Evolutionary conservation across 2,888 invertebrate genomes (phyloP).

Genomic region (Pemphredon lugubris): DNA sequence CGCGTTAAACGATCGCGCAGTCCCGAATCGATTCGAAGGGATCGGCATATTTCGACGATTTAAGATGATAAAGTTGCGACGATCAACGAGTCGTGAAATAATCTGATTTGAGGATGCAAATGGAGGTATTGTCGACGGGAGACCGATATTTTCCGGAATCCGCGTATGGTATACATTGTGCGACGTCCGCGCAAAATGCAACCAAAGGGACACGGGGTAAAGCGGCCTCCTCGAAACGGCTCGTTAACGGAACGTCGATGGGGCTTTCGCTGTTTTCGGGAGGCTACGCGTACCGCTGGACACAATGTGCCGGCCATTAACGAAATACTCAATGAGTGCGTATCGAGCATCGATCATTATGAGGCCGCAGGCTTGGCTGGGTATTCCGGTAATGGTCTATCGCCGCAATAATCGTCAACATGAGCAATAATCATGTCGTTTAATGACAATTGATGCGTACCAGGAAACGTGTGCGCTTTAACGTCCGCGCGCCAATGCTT

Average conservation of each 20-base stretch:
- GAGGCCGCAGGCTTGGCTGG: constrained; percentile 55
- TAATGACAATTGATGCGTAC: constrained; percentile 79
- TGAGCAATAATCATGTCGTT: constrained; percentile 77
- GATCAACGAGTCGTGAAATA: background rate
- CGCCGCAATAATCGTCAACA: constrained; percentile 74
- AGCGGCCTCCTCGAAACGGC: constrained; percentile 61
- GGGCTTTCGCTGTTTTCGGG: constrained; percentile 57
- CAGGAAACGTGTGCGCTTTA: constrained; percentile 74
- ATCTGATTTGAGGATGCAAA: background rate
- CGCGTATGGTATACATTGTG: constrained; percentile 14
- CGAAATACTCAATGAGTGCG: constrained; percentile 67
- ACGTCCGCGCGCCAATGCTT: constrained; percentile 37
- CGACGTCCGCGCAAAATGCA: constrained; percentile 9
- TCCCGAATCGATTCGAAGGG: background rate
- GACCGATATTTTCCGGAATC: background rate
- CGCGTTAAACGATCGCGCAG: background rate
- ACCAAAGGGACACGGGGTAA: constrained; percentile 22
- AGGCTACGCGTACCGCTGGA: constrained; percentile 30
- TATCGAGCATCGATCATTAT: constrained; percentile 73
- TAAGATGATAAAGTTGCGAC: background rate
- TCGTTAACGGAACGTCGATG: constrained; percentile 71
- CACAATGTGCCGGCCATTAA: constrained; percentile 70
- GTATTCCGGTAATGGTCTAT: constrained; percentile 74
- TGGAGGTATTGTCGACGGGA: background rate
- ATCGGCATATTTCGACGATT: background rate